Percentiles rank a stretch among this genome's conserved stretches.
Evolutionary conservation across 2,888 invertebrate genomes (phyloP).

Genomic region (Melolontha melolontha): DNA sequence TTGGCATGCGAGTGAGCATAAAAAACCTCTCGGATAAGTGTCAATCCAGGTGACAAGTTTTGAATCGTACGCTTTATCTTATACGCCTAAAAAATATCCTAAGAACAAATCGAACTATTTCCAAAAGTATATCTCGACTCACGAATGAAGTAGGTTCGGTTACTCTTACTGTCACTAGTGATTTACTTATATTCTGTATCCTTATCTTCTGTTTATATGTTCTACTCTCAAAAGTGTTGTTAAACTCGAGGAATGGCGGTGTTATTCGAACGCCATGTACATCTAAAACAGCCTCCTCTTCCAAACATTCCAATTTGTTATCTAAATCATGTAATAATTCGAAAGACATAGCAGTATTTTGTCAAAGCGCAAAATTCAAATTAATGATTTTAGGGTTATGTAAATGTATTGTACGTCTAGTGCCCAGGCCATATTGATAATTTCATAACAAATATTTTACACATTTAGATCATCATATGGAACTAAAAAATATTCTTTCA

Average conservation of each 20-base stretch:
- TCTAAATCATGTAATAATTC: background rate
- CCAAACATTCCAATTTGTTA: background rate
- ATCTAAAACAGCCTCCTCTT: background rate
- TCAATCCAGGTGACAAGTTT: constrained; percentile 62
- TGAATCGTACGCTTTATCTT: background rate
- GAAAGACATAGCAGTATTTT: background rate
- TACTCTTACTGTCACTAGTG: constrained; percentile 38
- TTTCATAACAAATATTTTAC: too few relatives aligned
- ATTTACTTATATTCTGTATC: constrained; percentile 41
- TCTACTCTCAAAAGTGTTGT: constrained; percentile 41
- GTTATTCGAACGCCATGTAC: constrained; percentile 41
- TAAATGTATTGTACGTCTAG: too few relatives aligned
- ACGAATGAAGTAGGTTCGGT: constrained; percentile 42
- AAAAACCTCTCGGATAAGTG: constrained; percentile 57
- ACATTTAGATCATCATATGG: too few relatives aligned
- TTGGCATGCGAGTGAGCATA: constrained; percentile 59
- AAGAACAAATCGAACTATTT: background rate
- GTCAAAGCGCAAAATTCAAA: too few relatives aligned
- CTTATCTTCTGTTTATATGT: constrained; percentile 31
- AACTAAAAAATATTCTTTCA: too few relatives aligned
- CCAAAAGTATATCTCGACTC: background rate
- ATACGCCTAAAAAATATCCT: constrained; percentile 21
- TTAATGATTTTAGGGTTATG: too few relatives aligned
- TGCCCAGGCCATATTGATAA: too few relatives aligned
- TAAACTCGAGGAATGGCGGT: constrained; percentile 36